A percentile compares a stretch with the other conserved stretches of the same genome.
These are phyloP conservation scores for Schizothorax lantsangensis DNA, from an alignment of 2,797 vertebrate species.

Conservation along the genomic window DNA sequence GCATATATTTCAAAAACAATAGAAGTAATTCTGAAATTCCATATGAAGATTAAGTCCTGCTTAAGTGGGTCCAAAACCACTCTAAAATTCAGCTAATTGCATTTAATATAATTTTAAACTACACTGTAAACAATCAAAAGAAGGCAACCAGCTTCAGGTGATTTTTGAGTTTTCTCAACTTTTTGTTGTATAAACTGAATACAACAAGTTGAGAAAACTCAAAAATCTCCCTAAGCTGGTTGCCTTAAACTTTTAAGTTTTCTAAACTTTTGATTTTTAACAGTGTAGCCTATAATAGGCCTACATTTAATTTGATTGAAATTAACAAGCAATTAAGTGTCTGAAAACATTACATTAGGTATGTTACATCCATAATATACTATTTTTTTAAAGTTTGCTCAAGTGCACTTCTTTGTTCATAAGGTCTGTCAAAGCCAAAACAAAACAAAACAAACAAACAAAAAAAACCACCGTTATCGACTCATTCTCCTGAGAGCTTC, in stretches of 20 bases:
- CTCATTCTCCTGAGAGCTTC: background rate
- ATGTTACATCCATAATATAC: background rate
- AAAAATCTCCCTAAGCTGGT: no score
- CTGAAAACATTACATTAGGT: background rate
- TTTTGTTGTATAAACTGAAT: no score
- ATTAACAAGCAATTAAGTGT: background rate
- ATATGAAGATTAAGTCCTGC: background rate
- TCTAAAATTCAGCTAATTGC: background rate
- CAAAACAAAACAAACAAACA: background rate
- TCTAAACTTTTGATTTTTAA: no score
- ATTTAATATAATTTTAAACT: background rate
- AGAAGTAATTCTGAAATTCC: background rate
- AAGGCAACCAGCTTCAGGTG: no score
- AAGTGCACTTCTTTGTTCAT: background rate
- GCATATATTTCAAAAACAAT: background rate
- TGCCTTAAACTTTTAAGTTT: no score
- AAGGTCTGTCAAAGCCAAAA: background rate
- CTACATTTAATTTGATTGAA: background rate
- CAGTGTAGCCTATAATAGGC: no score
- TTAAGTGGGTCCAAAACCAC: background rate
- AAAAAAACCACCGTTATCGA: background rate
- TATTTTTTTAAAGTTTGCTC: no score
- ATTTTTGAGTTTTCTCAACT: no score
- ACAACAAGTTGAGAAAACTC: no score
- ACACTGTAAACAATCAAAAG: no score